Evolutionary conservation across 2,797 vertebrate species (phyloP), one percentile per base, ranked within the genome.

Genomic region (Coranthus polyacanthus): DNA sequence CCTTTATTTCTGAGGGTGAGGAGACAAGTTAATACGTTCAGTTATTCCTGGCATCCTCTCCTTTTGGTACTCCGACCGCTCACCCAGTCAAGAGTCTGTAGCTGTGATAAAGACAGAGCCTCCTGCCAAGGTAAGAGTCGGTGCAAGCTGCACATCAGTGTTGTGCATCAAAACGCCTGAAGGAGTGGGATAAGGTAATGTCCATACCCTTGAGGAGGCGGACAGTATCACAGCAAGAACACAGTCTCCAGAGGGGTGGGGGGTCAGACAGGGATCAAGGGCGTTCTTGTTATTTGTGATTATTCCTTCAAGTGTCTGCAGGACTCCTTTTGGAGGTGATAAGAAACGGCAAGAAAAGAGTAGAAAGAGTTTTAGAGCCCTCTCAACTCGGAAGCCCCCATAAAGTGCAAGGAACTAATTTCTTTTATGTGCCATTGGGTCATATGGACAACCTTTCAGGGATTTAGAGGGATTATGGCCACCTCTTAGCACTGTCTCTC

Each of bases 201-300:
- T 75, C 74, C 63, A 46, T 83, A 82, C 74, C 84, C 63, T 78
- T 69, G 55, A 84, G 74, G 54, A 5, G 63, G 59, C 21, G 32
- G 75, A 73, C 65, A 49, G 68, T 71, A 73, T 83, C 65, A 71
- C 73, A 62, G 52, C 6, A 12, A 78, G 64, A 84, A 80, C 74
- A 76, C 57, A 6, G 49, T 81, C 67, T 78, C 66, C 65, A 43
- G 47, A 63, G 74, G 51, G 15, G 11, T 2, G 8, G 55, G 69
- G 72, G 84, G 82, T 81, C 85, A 86, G 76, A 75, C 72, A 61
- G 68, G 72, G 84, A 92, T 90, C 89, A 92, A 93, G 88, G 87
- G 77, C 84, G 55, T 82, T 81, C 63, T 85, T 87, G 83, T 92
- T 91, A 83, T 91, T 91, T 90, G 78, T 75, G 89, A 91, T 89